Evolutionary conservation across 2,113 vertebrate genomes (phyloP).

Genomic region (Beaufortia kweichowensis): DNA sequence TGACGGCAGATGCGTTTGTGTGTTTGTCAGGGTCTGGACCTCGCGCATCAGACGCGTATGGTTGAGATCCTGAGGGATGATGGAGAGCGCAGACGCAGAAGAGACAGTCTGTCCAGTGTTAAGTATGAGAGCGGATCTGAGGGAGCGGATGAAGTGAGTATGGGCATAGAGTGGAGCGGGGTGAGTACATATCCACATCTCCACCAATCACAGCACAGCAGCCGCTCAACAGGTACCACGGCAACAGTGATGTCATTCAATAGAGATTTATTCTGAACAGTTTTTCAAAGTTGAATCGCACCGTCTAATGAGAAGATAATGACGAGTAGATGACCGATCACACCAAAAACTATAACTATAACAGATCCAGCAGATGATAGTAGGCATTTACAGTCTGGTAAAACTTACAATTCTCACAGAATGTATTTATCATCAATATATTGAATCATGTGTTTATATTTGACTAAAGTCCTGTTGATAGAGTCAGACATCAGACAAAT

Average conservation of each 20-base stretch:
- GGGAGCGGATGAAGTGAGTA: constrained; percentile 95
- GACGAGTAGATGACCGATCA: too few relatives aligned
- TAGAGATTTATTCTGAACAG: too few relatives aligned
- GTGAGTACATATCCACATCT: constrained; percentile 91
- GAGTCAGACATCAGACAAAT: too few relatives aligned
- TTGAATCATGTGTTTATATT: too few relatives aligned
- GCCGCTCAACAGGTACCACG: constrained; percentile 37
- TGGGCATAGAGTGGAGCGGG: constrained; percentile 96
- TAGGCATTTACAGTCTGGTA: too few relatives aligned
- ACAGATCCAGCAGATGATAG: too few relatives aligned
- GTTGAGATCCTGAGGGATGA: constrained; percentile 94
- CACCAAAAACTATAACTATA: too few relatives aligned
- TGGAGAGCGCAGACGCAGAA: constrained; percentile 80
- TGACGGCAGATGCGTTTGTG: not conserved
- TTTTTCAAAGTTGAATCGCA: too few relatives aligned
- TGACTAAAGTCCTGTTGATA: too few relatives aligned
- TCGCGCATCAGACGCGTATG: constrained; percentile 92
- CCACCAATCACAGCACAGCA: constrained; percentile 44
- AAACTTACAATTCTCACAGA: too few relatives aligned
- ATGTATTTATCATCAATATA: too few relatives aligned
- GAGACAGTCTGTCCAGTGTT: constrained; percentile 82
- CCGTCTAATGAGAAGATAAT: too few relatives aligned
- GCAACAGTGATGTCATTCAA: not conserved
- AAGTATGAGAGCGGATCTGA: constrained; percentile 92
- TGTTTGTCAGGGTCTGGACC: constrained; percentile 84